A percentile compares a stretch with the other conserved stretches of the same genome.
Conservation (phyloP, 2,888 invertebrate species). For the Xanthorhoe designata region DNA sequence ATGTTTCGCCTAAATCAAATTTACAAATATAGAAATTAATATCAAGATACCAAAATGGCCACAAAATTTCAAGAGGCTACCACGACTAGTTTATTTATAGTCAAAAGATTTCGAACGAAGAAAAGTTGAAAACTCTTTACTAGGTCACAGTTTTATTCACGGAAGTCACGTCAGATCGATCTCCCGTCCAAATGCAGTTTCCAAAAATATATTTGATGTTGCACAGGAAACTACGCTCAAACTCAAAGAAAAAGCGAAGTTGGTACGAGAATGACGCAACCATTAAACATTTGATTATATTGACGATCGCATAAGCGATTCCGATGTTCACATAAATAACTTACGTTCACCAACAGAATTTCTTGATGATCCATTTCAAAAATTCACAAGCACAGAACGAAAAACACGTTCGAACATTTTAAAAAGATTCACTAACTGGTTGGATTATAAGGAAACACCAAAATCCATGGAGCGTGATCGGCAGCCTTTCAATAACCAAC, state of each 20-base stretch:
- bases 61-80: background rate
- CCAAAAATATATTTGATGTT: slow-evolving; percentile 52
- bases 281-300: slow-evolving; percentile 2
- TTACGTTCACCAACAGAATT: slow-evolving; percentile 26
- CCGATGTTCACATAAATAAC: slow-evolving; percentile 9
- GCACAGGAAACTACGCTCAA: slow-evolving; percentile 25
- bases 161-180: slow-evolving; percentile 58
- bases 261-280: slow-evolving; percentile 3
- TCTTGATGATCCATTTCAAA: slow-evolving; percentile 39
- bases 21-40: no score
- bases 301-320: background rate
- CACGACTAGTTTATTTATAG: background rate
- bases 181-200: slow-evolving; percentile 60
- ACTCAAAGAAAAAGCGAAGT: background rate
- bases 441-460: slow-evolving; percentile 57
- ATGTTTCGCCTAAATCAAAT: no score
- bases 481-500: slow-evolving; percentile 52
- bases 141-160: slow-evolving; percentile 36
- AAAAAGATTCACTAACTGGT: slow-evolving; percentile 47
- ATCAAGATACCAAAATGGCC: no score
- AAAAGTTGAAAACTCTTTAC: slow-evolving; percentile 44
- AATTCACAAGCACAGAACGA: slow-evolving; percentile 25
- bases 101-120: slow-evolving; percentile 3
- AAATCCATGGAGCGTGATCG: slow-evolving; percentile 51
- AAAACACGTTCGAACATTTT: slow-evolving; percentile 43